Percentiles rank a stretch among this genome's conserved stretches.
Evolutionary conservation across 2,797 vertebrate genomes (phyloP).

Genomic region (Rhinophrynus dorsalis): DNA sequence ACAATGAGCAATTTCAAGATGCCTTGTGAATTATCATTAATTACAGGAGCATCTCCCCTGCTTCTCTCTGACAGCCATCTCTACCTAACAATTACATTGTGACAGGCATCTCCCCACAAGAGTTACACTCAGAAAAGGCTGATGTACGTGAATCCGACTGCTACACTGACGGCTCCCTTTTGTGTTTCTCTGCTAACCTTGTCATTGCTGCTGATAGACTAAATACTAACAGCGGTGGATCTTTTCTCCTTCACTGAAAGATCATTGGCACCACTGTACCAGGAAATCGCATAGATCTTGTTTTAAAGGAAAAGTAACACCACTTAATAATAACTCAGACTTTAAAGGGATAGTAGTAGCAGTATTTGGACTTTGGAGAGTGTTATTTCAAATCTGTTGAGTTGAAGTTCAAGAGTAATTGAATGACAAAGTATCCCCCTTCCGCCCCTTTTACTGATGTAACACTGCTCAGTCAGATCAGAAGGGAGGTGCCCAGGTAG

Average conservation of each 20-base stretch:
- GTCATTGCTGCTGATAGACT: constrained; percentile 32
- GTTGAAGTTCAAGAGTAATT: too few relatives aligned
- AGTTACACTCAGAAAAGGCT: constrained; percentile 12
- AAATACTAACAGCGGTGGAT: constrained; percentile 21
- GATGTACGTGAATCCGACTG: constrained; percentile 6
- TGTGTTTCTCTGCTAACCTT: constrained; percentile 12
- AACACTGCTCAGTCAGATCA: too few relatives aligned
- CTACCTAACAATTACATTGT: constrained; percentile 38
- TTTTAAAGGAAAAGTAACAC: too few relatives aligned
- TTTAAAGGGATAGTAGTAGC: too few relatives aligned
- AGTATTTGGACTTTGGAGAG: too few relatives aligned
- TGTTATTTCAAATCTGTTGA: too few relatives aligned
- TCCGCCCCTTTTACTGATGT: too few relatives aligned
- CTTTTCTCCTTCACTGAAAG: constrained; percentile 20
- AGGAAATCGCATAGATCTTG: neutral
- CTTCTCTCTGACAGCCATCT: constrained; percentile 27
- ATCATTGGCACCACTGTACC: neutral
- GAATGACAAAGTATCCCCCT: too few relatives aligned
- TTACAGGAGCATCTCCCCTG: constrained; percentile 29
- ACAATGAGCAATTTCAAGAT: neutral
- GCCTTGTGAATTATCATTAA: constrained; percentile 36
- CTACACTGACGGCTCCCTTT: constrained; percentile 17
- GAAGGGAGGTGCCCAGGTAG: too few relatives aligned
- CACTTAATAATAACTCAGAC: too few relatives aligned
- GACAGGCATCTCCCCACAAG: constrained; percentile 21